Evolutionary conservation across 2,113 vertebrate genomes (phyloP).

Genomic region (Mesocricetus auratus): DNA sequence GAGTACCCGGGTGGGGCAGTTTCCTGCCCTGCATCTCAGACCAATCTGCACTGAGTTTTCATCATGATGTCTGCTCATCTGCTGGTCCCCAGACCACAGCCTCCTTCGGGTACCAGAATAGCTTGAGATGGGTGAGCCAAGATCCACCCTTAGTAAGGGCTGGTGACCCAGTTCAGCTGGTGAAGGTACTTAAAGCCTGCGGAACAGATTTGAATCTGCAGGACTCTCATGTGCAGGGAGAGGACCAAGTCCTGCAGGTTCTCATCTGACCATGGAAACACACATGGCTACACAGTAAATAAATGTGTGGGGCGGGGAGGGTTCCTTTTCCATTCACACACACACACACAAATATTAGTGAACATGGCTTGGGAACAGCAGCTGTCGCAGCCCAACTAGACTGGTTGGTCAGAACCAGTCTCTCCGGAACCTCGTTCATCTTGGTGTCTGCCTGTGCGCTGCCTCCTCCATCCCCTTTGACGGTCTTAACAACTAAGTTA

Average conservation of each 20-base stretch:
- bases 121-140: neutral
- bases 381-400: neutral
- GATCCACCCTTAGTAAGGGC: neutral
- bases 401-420: neutral
- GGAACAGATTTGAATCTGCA: neutral
- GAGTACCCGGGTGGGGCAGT: neutral
- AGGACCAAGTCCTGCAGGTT: neutral
- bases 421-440: neutral
- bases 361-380: neutral
- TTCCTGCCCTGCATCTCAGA: neutral
- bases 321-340: neutral
- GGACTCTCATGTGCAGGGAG: neutral
- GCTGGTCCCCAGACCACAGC: neutral
- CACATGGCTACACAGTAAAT: neutral
- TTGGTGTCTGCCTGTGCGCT: neutral
- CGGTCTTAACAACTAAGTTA: neutral
- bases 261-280: neutral
- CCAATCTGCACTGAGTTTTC: neutral
- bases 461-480: neutral
- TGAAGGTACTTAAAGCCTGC: neutral
- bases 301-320: neutral
- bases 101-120: neutral
- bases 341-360: neutral
- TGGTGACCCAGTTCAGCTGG: neutral
- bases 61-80: neutral